Percentiles rank a stretch among this genome's conserved stretches.
Evolutionary conservation across 2,888 invertebrate genomes (phyloP).

Genomic region (Harpalus rubripes): DNA sequence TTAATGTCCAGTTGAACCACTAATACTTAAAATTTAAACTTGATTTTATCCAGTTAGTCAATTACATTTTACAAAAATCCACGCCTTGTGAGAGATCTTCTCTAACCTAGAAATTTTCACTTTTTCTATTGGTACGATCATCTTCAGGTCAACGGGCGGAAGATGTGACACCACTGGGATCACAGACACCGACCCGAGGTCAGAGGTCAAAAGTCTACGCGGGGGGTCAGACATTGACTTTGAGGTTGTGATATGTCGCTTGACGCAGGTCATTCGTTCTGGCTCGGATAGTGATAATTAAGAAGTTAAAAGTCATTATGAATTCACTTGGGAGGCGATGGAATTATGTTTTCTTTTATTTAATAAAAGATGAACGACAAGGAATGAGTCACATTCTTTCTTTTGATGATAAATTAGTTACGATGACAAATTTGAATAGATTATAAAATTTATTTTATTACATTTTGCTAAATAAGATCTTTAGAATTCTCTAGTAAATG

Average conservation of each 20-base stretch:
- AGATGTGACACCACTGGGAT: not conserved
- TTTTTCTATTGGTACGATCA: not conserved
- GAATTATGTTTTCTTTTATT: not conserved
- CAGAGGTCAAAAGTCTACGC: conserved; percentile 4
- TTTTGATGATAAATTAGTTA: not conserved
- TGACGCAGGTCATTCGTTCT: conserved; percentile 1
- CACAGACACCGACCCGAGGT: not conserved
- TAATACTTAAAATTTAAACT: too few species aligned
- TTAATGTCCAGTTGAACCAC: too few species aligned
- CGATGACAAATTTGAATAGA: not conserved
- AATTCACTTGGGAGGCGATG: not conserved
- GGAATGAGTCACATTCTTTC: not conserved
- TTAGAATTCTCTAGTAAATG: not conserved
- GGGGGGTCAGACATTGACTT: conserved; percentile 4
- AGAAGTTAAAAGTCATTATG: not conserved
- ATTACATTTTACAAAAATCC: too few species aligned
- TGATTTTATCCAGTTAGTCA: too few species aligned
- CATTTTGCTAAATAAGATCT: not conserved
- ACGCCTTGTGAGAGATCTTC: not conserved
- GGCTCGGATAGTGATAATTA: not conserved
- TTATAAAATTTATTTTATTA: not conserved
- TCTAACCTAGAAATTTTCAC: conserved; percentile 1
- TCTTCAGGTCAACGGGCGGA: not conserved
- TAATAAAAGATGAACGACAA: not conserved
- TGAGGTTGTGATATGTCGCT: conserved; percentile 5